Base-by-base conservation (phyloP, 1,140 invertebrate genomes). In the Pissodes strobi region DNA sequence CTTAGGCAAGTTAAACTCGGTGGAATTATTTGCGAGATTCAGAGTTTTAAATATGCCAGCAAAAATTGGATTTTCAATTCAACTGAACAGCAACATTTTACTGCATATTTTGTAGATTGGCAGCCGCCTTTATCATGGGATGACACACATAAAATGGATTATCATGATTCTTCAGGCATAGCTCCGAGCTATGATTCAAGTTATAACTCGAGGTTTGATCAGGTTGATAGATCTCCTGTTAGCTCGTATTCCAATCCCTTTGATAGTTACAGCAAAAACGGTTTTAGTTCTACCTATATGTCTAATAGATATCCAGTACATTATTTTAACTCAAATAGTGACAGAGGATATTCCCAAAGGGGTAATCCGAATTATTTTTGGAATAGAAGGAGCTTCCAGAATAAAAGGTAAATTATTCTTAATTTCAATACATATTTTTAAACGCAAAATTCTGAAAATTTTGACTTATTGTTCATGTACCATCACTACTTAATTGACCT, bases 91-190 rank as follows among this genome's bases (percentile, higher is more conserved):
- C n/a, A n/a, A n/a, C n/a, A n/a, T n/a, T n/a, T n/a, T n/a, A n/a
- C n/a, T n/a, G n/a, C 8, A 34, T 34, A 13, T 53, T 15, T 53
- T 53, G 9, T 22, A 55, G 55, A 57, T 25, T 43, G 55, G 55
- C 38, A 43, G 17, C 22, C 38, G 5, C 38, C 55, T 27, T n/a
- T 3, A 25, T n/a, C 4, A 2, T 57, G 55, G 55, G 25, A 43
- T 2, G 22, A 43, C 25, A 1, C 10, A n/a, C 10, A 45, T 3
- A 38, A 23, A 52, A 34, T 13, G 12, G 49, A 52, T 18, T 5
- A 52, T 22, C 23, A 13, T 9, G 10, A 25, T 48, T 25, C 17
- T 17, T 10, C 22, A n/a, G 52, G 37, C 6, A 19, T 8, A 21
- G n/a, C 25, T 1, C 4, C 22, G 0, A 51, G 27, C 22, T 21